Conservation (phyloP, 2,797 vertebrate species). For the Vespertilio murinus region DNA sequence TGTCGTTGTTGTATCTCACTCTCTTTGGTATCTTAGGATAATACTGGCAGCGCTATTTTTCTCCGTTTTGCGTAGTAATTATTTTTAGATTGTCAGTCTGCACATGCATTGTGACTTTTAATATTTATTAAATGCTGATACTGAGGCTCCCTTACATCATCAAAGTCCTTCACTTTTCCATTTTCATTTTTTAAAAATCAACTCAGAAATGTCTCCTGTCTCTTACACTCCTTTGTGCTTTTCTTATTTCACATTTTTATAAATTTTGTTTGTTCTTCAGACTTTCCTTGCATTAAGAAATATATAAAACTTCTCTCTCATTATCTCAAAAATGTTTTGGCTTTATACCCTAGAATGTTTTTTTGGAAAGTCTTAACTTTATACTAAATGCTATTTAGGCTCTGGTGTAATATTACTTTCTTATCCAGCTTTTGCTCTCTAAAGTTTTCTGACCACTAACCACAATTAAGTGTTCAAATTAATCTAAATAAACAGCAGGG, state of each 20-base stretch:
- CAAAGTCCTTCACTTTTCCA: not conserved
- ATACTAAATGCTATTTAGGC: not conserved
- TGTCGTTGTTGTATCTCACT: not conserved
- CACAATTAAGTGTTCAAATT: slow-evolving; percentile 32
- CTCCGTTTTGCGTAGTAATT: not conserved
- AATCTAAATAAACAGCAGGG: slow-evolving; percentile 10
- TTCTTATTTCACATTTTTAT: slow-evolving; percentile 22
- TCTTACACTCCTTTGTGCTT: not conserved
- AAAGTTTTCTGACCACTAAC: slow-evolving; percentile 14
- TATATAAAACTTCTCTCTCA: not conserved
- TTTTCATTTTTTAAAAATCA: not conserved
- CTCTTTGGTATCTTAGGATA: not conserved
- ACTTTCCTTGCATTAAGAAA: not conserved
- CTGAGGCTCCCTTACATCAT: not conserved
- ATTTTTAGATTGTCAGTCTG: not conserved
- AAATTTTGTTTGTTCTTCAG: not conserved
- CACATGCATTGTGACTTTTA: not conserved
- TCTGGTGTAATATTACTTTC: not conserved
- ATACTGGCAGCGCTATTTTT: not conserved
- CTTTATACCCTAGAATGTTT: not conserved
- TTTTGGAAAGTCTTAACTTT: not conserved
- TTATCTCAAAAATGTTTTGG: not conserved
- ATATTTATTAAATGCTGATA: not conserved
- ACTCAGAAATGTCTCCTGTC: not conserved
- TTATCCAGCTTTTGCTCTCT: slow-evolving; percentile 11